Conservation (phyloP, 2,888 invertebrate species). For the Hypomecis atomaria region DNA sequence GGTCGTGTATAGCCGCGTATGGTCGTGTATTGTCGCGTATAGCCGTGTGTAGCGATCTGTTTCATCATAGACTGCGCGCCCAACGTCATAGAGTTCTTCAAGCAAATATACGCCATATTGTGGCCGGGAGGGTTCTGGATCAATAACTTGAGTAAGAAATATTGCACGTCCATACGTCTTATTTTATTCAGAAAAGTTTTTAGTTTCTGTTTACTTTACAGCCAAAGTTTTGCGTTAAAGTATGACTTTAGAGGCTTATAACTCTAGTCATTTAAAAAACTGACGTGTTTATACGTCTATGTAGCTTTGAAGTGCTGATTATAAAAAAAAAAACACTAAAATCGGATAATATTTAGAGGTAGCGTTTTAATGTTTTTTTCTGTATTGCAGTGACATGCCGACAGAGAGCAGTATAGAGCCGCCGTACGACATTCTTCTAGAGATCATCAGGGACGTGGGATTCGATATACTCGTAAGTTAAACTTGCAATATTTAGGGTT, state of each 20-base stretch:
- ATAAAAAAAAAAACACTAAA: too few relatives aligned
- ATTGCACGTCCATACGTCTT: too few relatives aligned
- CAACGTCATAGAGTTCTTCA: slow-evolving; percentile 97
- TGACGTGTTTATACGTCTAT: too few relatives aligned
- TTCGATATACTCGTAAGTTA: slow-evolving; percentile 89
- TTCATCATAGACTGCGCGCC: slow-evolving; percentile 98
- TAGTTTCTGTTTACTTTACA: too few relatives aligned
- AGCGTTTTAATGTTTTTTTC: not conserved
- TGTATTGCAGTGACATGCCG: slow-evolving; percentile 88
- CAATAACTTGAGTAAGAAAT: slow-evolving; percentile 67
- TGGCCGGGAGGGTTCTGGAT: slow-evolving; percentile 96
- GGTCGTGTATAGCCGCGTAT: too few relatives aligned
- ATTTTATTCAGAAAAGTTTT: too few relatives aligned
- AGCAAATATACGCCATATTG: slow-evolving; percentile 94
- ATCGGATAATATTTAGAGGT: too few relatives aligned
- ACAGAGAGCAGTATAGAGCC: slow-evolving; percentile 97
- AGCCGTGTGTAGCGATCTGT: not conserved
- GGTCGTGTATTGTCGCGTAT: not conserved
- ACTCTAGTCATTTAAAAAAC: too few relatives aligned
- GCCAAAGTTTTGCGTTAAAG: too few relatives aligned
- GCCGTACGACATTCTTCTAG: slow-evolving; percentile 92
- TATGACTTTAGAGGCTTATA: too few relatives aligned
- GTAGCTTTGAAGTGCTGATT: too few relatives aligned
- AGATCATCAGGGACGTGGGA: slow-evolving; percentile 92
- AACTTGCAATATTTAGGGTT: too few relatives aligned